Base-by-base conservation (phyloP, 2,888 invertebrate genomes). In the Campoplex nolae region DNA sequence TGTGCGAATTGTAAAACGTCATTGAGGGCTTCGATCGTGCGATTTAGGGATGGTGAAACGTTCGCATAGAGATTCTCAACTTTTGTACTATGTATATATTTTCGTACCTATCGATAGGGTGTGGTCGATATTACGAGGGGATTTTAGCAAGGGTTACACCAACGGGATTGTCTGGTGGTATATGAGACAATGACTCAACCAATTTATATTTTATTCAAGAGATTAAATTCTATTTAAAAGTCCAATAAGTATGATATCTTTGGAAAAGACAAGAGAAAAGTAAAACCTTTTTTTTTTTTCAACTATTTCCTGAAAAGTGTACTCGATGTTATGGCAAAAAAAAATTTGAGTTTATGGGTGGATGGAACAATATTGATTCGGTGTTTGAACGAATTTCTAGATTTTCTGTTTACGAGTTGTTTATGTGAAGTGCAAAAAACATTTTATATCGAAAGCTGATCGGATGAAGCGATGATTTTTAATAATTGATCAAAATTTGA, bases 121-220 rank as follows among this genome's bases (percentile, higher is more conserved):
- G 58, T 67, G 79, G 65, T 67, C 56, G 58, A 16, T 13, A n/a
- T 28, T 32, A 35, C 45, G 42, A 54, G 77, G 80, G 80, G 58
- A 58, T 75, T n/a, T 48, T 35, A 67, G 58, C 58, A 45, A 79
- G 85, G 83, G 70, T 78, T 83, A 45, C 32, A 38, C 23, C 65
- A 51, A 42, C 28, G 23, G 42, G 70, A 86, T 86, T 77, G 80
- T 84, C 83, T 78, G 83, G 42, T 28, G 73, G 48, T 74, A 73
- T 67, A 73, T 67, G 80, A 58, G 77, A 35, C 71, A 77, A 54
- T 86, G 86, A 86, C 83, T 86, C 86, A 86, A 51, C 32, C 51
- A 13, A 28, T 45, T 62, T 56, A 80, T 76, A 65, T 81, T 81
- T 77, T 58, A 73, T 78, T 77, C 67, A 54, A 62, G 70, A 51